Percentiles rank a stretch among this genome's conserved stretches.
Conservation (phyloP, 1,140 invertebrate species). For the Lasioglossum baleicum region DNA sequence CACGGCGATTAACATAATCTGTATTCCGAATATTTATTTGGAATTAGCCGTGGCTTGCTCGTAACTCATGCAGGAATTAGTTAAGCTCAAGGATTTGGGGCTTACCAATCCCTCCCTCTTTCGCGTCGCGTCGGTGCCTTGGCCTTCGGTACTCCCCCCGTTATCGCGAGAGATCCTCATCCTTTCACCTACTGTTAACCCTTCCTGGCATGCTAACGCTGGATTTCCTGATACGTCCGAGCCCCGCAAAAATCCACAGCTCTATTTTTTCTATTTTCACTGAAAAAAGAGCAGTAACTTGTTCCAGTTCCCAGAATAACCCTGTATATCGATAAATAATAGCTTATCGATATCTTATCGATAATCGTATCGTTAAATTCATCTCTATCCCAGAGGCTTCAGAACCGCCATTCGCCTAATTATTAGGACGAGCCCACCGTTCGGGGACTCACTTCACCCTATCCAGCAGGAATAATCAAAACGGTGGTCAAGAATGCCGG, state of each 20-base stretch:
- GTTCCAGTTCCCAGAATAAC: too few species aligned
- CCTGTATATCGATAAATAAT: too few species aligned
- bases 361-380: too few species aligned
- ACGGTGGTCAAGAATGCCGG: conserved; percentile 19
- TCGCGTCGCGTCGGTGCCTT: conserved; percentile 29
- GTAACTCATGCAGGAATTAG: conserved; percentile 79
- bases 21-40: conserved; percentile 80
- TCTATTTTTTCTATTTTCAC: too few species aligned
- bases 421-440: background rate
- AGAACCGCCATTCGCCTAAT: too few species aligned
- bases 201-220: background rate
- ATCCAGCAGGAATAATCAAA: background rate
- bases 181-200: conserved; percentile 44
- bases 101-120: conserved; percentile 72
- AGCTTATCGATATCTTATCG: too few species aligned
- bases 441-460: background rate
- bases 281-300: too few species aligned
- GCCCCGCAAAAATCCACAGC: background rate
- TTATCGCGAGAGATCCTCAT: conserved; percentile 66
- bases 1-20: conserved; percentile 79
- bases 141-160: conserved; percentile 57
- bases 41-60: conserved; percentile 76
- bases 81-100: conserved; percentile 78
- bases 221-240: background rate
- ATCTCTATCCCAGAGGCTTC: too few species aligned